These are phyloP conservation scores for Himalopsyche kuldschensis DNA, from an alignment of 2,888 invertebrate species.

Conservation along the genomic window DNA sequence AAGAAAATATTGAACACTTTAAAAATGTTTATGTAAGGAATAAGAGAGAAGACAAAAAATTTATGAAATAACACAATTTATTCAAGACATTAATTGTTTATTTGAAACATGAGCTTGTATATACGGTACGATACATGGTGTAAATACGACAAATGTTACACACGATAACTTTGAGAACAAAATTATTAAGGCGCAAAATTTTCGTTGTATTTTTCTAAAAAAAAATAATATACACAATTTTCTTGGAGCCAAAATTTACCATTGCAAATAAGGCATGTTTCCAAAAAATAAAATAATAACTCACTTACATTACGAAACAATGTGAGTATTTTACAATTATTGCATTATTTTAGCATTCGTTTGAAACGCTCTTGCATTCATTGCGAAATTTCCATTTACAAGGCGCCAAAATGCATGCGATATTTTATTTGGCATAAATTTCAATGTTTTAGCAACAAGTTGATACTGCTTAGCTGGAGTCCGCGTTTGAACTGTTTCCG, in stretches of 20 bases:
- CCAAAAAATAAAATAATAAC: background rate
- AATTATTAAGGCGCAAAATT: no score
- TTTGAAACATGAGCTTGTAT: no score
- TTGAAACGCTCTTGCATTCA: background rate
- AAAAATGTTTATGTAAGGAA: no score
- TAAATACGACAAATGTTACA: no score
- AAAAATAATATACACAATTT: background rate
- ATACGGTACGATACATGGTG: no score
- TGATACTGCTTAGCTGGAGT: conserved; percentile 18
- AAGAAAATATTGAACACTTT: no score
- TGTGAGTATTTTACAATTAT: background rate
- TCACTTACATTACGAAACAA: background rate
- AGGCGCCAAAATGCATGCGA: conserved; percentile 36
- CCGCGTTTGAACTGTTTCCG: conserved; percentile 15
- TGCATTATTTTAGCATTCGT: background rate
- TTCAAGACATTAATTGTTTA: no score
- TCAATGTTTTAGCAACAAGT: conserved; percentile 35
- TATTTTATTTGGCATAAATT: conserved; percentile 37
- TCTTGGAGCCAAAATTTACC: background rate
- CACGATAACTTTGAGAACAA: no score
- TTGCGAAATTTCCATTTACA: conserved; percentile 29
- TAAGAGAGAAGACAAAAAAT: no score
- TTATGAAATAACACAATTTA: no score
- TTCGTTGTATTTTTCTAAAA: no score
- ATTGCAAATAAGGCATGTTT: background rate